Percentiles rank a stretch among this genome's conserved stretches.
Evolutionary conservation across 1,140 invertebrate species (phyloP).

Genomic region (Penaeus vannamei): DNA sequence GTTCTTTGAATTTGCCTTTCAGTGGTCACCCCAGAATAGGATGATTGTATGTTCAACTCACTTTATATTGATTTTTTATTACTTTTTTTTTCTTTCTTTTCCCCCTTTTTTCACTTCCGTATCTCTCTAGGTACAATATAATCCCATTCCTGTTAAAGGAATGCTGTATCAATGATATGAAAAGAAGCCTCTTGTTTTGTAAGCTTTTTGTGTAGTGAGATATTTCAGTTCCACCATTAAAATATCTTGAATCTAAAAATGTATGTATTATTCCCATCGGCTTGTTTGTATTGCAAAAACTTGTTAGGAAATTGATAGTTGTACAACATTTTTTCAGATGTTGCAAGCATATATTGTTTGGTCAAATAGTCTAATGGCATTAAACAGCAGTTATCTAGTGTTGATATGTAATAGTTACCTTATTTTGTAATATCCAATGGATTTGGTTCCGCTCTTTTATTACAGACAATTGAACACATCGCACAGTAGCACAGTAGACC

Average conservation of each 20-base stretch:
- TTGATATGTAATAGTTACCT: no score
- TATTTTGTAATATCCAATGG: no score
- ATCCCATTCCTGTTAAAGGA: slow-evolving; percentile 63
- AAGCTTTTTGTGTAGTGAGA: slow-evolving; percentile 66
- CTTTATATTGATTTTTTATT: slow-evolving; percentile 5
- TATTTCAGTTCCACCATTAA: slow-evolving; percentile 66
- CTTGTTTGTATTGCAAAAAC: no score
- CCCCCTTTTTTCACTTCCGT: slow-evolving; percentile 53
- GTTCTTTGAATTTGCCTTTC: slow-evolving; percentile 55
- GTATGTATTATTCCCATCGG: no score
- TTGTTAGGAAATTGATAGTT: no score
- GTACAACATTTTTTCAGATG: no score
- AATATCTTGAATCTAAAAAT: slow-evolving; percentile 60
- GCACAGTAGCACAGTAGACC: no score
- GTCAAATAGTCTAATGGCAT: no score
- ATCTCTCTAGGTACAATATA: slow-evolving; percentile 63
- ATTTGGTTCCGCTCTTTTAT: no score
- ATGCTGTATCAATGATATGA: slow-evolving; percentile 62
- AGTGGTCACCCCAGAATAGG: slow-evolving; percentile 60
- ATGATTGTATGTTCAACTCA: slow-evolving; percentile 65
- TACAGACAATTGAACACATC: no score
- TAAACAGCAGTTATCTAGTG: no score
- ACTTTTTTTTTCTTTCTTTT: slow-evolving; percentile 42
- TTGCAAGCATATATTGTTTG: no score
- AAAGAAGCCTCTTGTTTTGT: slow-evolving; percentile 65